Evolutionary conservation across 1,140 invertebrate species (phyloP), one percentile per base, ranked within the genome.

Genomic region (Drosophila sechellia): DNA sequence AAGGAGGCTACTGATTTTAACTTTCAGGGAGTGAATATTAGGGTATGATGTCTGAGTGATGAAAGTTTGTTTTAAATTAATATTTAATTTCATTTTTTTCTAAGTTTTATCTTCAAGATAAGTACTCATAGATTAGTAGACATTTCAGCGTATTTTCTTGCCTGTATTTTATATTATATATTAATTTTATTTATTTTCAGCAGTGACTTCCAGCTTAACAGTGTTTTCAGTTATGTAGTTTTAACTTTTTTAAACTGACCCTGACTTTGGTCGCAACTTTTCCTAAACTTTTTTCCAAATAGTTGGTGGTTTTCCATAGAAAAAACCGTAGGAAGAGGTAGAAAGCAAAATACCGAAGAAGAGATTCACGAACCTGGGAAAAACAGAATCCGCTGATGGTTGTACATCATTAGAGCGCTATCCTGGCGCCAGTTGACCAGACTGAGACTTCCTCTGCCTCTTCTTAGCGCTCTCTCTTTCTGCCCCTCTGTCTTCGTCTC

Each of bases 371-470:
- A 70, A 46, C 50, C 64, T 49, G 40, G 20, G 20, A 31, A 65
- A 22, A 31, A 31, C 27, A 31, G 61, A 66, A 66, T 50, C 66
- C 66, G 66, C 56, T 56, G 66, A 70, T 34, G 66, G 50, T 49
- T 70, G 50, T 69, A 34, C 66, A 70, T 69, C 65, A 69, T 70
- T 70, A 70, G 66, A 70, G 64, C 66, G 49, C 42, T 70, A 27
- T 65, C 50, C 64, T 70, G 66, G 66, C 66, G 66, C 66, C 66
- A 70, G 66, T 69, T 70, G 66, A 70, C 66, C 64, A 70, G 66
- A 70, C 66, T 42, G 27, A 15, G 64, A 49, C 52, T 69, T 70
- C 64, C 66, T 70, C 17, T 13, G 2, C 10, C 25, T 15, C 4
- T 11, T 39, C 37, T 5, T 10, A 8, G 12, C 11, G 37, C 37